These are phyloP conservation scores for Triplophysa rosa DNA, from an alignment of 2,113 vertebrate genomes.

Conservation along the genomic window DNA sequence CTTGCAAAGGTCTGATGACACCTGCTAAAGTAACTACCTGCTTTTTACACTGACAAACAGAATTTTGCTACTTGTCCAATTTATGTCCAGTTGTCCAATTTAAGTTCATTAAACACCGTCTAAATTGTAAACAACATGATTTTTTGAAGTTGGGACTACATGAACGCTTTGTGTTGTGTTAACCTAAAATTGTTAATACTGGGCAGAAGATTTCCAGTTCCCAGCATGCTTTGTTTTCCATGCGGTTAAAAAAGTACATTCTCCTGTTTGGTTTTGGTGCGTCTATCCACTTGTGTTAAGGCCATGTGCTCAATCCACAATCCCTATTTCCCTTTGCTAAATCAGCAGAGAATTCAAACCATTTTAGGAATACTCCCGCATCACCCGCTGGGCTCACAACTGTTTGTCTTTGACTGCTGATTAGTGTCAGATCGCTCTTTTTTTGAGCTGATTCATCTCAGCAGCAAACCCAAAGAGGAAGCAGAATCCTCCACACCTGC, in stretches of 20 bases:
- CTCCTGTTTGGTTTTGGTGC: background rate
- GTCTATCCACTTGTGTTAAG: background rate
- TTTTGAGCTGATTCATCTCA: constrained; percentile 28
- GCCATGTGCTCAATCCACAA: background rate
- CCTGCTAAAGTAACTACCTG: no score
- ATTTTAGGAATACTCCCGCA: background rate
- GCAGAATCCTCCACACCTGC: constrained; percentile 30
- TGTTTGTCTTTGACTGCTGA: constrained; percentile 26
- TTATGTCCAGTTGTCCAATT: background rate
- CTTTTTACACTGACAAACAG: background rate
- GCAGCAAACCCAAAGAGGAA: constrained; percentile 31
- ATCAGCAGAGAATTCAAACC: constrained; percentile 11
- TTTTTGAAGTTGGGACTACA: no score
- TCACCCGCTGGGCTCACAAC: background rate
- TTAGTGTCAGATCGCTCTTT: constrained; percentile 18
- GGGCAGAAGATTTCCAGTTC: background rate
- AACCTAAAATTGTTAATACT: background rate
- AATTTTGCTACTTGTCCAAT: no score
- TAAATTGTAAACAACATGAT: no score
- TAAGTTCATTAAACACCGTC: no score
- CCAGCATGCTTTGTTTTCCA: background rate
- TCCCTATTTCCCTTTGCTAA: background rate
- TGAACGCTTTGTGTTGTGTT: no score
- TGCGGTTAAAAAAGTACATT: background rate
- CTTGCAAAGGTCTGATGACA: no score